Conservation (phyloP, 1,140 invertebrate genomes). For the Panonychus citri region DNA sequence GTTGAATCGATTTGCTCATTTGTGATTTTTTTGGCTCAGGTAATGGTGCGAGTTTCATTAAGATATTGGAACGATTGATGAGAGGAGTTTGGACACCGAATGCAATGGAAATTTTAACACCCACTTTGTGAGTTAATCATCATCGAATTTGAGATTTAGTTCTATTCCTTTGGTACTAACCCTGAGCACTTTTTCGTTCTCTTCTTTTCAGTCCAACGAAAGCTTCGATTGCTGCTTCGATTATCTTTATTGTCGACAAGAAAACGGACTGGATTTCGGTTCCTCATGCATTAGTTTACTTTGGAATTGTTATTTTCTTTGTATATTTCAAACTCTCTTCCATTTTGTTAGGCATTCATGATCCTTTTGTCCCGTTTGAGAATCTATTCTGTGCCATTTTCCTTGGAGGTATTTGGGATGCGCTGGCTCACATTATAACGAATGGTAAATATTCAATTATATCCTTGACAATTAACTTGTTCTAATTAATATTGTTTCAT, state of each 20-base stretch:
- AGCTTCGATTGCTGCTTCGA: conserved; percentile 74
- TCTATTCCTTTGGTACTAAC: conserved; percentile 2
- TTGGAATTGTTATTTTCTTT: conserved; percentile 93
- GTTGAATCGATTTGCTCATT: too few species aligned
- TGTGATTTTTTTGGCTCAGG: conserved; percentile 25
- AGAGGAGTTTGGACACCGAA: conserved; percentile 91
- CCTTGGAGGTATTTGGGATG: conserved; percentile 94
- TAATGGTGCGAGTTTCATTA: conserved; percentile 77
- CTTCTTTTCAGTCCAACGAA: conserved; percentile 62
- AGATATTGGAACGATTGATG: conserved; percentile 66
- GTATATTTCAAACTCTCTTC: conserved; percentile 97
- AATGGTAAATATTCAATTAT: background rate
- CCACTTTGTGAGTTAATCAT: conserved; percentile 68
- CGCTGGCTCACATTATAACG: conserved; percentile 20
- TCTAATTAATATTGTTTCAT: background rate
- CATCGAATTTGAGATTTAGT: background rate
- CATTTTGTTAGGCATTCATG: conserved; percentile 81
- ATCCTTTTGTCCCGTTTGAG: conserved; percentile 95
- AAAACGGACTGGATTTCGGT: conserved; percentile 88
- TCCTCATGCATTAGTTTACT: conserved; percentile 86
- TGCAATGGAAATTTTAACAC: conserved; percentile 91
- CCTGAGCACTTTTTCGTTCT: background rate
- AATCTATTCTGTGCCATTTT: conserved; percentile 94
- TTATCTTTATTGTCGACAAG: conserved; percentile 88
- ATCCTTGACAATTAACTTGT: background rate